Evolutionary conservation across 2,888 invertebrate species (phyloP).

Genomic region (Andrena flavipes): DNA sequence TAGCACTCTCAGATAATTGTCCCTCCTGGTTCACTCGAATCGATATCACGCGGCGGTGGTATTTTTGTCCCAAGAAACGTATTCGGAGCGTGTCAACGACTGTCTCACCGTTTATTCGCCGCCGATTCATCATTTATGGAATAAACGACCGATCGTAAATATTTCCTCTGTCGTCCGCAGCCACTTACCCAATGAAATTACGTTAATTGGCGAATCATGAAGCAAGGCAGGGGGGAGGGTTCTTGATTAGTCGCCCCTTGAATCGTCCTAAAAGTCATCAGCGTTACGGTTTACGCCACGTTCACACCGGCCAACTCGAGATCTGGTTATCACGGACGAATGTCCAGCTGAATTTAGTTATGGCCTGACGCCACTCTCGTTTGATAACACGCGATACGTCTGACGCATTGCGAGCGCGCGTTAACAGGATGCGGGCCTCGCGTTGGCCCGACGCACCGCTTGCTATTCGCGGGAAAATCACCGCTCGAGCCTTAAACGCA

Average conservation of each 20-base stretch:
- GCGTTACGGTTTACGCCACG: neutral
- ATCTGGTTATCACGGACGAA: constrained; percentile 13
- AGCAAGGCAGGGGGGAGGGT: neutral
- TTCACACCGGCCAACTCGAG: neutral
- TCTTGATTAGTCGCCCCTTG: constrained; percentile 15
- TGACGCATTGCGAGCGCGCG: constrained; percentile 29
- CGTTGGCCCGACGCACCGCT: constrained; percentile 21
- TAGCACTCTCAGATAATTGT: neutral
- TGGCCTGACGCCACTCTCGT: neutral
- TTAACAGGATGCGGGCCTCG: constrained; percentile 17
- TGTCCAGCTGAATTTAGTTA: constrained; percentile 34
- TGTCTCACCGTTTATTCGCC: neutral
- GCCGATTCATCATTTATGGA: constrained; percentile 3
- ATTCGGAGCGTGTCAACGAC: neutral
- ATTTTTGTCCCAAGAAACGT: neutral
- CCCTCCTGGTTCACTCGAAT: neutral
- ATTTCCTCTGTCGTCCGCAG: constrained; percentile 1
- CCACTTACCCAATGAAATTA: neutral
- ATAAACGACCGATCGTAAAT: neutral
- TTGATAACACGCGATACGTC: constrained; percentile 47
- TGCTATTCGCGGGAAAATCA: constrained; percentile 22
- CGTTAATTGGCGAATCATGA: constrained; percentile 7
- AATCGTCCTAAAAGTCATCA: constrained; percentile 11
- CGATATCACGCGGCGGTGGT: neutral
- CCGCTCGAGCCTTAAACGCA: constrained; percentile 25